Evolutionary conservation across 2,797 vertebrate species (phyloP).

Genomic region (Tokudaia tokunoshimensis): DNA sequence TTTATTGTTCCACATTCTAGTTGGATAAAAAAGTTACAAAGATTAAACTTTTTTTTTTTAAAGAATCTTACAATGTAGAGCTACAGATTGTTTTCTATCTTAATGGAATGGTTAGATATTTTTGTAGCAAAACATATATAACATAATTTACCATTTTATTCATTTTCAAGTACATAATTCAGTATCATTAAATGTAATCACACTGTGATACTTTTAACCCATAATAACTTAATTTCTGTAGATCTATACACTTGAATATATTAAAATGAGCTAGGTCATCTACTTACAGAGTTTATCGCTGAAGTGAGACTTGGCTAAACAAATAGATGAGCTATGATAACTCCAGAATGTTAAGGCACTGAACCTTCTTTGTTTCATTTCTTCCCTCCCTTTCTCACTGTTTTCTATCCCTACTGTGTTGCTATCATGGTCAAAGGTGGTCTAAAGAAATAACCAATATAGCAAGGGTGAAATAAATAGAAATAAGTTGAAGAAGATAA

Average conservation of each 20-base stretch:
- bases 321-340: background rate
- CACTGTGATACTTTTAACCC: background rate
- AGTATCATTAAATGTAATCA: background rate
- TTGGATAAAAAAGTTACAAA: background rate
- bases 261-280: background rate
- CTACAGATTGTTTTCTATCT: conserved; percentile 11
- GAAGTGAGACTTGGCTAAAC: background rate
- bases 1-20: background rate
- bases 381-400: background rate
- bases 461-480: background rate
- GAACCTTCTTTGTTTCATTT: background rate
- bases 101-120: background rate
- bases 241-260: background rate
- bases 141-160: background rate
- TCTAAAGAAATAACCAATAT: background rate
- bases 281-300: background rate
- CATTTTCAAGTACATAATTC: conserved; percentile 3
- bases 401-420: background rate
- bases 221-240: background rate
- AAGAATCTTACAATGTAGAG: background rate
- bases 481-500: background rate
- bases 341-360: background rate
- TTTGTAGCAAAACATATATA: conserved; percentile 27
- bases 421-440: background rate
- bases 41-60: background rate